Conservation (phyloP, 2,113 vertebrate genomes). For the Apodemus sylvaticus region DNA sequence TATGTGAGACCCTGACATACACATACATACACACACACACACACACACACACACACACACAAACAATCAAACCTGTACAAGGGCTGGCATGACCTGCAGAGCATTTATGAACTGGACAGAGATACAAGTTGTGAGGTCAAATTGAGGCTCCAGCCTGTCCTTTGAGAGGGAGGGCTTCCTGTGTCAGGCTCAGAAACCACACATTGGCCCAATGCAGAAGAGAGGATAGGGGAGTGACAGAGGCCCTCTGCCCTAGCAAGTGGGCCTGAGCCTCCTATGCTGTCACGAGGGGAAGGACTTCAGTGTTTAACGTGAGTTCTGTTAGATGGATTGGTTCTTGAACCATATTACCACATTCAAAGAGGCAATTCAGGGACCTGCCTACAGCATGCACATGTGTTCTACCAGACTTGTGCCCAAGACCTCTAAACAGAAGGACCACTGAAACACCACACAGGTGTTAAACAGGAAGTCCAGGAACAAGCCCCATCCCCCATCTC, state of each 20-base stretch:
- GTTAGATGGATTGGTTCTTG: neutral
- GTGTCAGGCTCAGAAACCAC: neutral
- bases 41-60: no score
- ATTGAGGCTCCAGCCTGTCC: neutral
- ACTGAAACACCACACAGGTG: neutral
- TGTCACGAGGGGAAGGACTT: fast-evolving
- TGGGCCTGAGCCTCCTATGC: fast-evolving
- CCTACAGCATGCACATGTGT: neutral
- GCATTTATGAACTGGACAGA: neutral
- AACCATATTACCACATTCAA: neutral
- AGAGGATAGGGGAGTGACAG: neutral
- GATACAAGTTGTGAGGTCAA: neutral
- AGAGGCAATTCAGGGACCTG: neutral
- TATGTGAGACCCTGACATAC: neutral
- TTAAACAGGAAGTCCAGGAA: neutral
- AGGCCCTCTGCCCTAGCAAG: fast-evolving
- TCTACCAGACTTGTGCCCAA: neutral
- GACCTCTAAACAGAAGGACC: neutral
- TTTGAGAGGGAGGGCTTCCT: neutral
- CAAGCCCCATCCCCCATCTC: neutral
- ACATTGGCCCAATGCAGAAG: neutral
- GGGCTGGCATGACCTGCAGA: neutral
- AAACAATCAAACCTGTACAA: neutral
- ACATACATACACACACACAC: no score
- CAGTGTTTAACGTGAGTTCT: fast-evolving